A percentile compares a stretch with the other conserved stretches of the same genome.
Evolutionary conservation across 2,113 vertebrate genomes (phyloP).

Genomic region (Telmatochromis sp.): DNA sequence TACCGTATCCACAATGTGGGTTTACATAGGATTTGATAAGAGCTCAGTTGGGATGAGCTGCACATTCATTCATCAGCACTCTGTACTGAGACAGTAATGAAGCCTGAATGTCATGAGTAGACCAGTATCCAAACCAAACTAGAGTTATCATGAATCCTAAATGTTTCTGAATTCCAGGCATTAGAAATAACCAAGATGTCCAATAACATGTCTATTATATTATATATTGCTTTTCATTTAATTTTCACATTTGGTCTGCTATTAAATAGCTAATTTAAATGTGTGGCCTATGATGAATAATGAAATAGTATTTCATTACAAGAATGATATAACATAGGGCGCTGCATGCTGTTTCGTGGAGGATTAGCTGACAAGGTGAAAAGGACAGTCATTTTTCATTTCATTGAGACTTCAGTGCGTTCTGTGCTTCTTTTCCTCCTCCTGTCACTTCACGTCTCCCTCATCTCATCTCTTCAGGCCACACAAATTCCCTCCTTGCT

Average conservation of each 20-base stretch:
- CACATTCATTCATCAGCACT: not conserved
- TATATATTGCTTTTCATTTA: not conserved
- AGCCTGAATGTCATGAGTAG: not conserved
- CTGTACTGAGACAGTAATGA: not conserved
- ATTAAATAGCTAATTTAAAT: not conserved
- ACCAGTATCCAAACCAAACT: not conserved
- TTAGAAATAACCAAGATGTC: not conserved
- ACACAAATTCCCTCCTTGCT: not conserved
- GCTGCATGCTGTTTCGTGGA: not conserved
- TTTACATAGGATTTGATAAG: not conserved
- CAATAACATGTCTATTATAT: not conserved
- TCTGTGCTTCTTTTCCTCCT: slow-evolving; percentile 3
- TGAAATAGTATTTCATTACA: not conserved
- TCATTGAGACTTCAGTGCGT: not conserved
- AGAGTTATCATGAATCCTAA: not conserved
- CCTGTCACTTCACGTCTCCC: slow-evolving; percentile 23
- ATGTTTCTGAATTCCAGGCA: not conserved
- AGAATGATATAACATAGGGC: not conserved
- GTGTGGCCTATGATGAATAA: not conserved
- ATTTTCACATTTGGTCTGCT: not conserved
- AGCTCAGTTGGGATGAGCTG: not conserved
- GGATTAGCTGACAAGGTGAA: slow-evolving; percentile 37
- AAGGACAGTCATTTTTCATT: slow-evolving; percentile 31
- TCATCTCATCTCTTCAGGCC: slow-evolving; percentile 7
- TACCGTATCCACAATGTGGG: not conserved